Evolutionary conservation across 2,797 vertebrate genomes (phyloP), one percentile per base, ranked within the genome.

Genomic region (Paratrypauchen microcephalus): DNA sequence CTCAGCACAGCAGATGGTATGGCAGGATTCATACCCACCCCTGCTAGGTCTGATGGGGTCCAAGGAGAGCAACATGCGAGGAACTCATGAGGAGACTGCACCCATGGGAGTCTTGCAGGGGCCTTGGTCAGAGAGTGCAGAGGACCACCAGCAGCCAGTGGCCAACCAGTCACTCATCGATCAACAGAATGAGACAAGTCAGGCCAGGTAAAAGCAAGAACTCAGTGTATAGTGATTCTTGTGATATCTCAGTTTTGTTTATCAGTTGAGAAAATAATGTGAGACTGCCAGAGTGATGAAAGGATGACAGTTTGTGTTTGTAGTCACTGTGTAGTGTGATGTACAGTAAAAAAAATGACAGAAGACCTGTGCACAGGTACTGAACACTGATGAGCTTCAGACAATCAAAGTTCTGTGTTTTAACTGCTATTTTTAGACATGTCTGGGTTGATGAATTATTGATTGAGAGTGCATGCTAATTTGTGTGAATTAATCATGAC

Each of bases 401-500:
- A 77, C 85, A 88, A 90, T 90, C 89, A 91, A 90, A 89, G 83
- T 79, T 87, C 87, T 87, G 75, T 85, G 89, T 90, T 86, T 87
- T 81, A 87, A 78, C 78, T 75, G 81, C 85, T 93, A 93, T 93
- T 92, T 93, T 92, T 93, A 92, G 88, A 77, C 66, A 78, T 79
- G 86, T 87, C 86, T 79, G 79, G 71, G 66, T 73, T 73, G 39
- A 80, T 92, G 87, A 93, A 93, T 93, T 92, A 92, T 93, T 90
- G 87, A 93, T 91, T 75, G 79, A 80, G 89, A 80, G 83, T 60
- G 78, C 82, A 84, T 89, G 88, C 85, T 90, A 92, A 91, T 91
- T 89, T 87, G 83, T 86, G 82, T 92, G 89, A 92, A 91, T 91
- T 92, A 93, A 92, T 91, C 84, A 91, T 90, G 84, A 87, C 88